Conservation (phyloP, 1,140 invertebrate species). For the Macrobrachium rosenbergii region DNA sequence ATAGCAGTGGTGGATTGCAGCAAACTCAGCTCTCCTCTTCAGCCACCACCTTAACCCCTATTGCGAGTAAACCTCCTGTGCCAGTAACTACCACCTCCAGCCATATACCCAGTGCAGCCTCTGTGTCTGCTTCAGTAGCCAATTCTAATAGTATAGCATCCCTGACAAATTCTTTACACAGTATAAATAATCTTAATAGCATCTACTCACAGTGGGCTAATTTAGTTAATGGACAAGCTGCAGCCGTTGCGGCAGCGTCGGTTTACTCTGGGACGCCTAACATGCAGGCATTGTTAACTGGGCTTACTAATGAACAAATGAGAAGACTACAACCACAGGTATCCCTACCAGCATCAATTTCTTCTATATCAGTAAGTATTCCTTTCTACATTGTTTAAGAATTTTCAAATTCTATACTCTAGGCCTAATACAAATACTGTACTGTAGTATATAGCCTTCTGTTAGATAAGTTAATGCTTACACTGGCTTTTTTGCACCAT, state of each 20-base stretch:
- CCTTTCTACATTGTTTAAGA: background rate
- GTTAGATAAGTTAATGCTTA: too few species aligned
- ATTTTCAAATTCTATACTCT: background rate
- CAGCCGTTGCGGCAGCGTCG: constrained; percentile 38
- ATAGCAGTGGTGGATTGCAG: constrained; percentile 39
- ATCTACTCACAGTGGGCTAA: constrained; percentile 62
- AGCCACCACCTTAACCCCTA: constrained; percentile 44
- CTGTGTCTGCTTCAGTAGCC: constrained; percentile 44
- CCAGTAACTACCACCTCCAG: constrained; percentile 43
- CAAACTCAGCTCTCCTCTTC: constrained; percentile 50
- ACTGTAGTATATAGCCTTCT: background rate
- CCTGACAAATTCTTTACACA: constrained; percentile 55
- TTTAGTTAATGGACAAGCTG: constrained; percentile 58
- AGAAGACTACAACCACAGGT: constrained; percentile 54
- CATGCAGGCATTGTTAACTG: constrained; percentile 61
- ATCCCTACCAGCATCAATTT: constrained; percentile 45
- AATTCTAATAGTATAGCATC: constrained; percentile 48
- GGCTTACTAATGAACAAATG: constrained; percentile 60
- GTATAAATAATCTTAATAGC: constrained; percentile 50
- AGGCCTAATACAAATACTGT: background rate
- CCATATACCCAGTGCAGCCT: constrained; percentile 43
- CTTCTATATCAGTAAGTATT: constrained; percentile 49
- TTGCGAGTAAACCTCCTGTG: constrained; percentile 53
- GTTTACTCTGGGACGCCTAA: constrained; percentile 51
- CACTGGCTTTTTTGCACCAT: too few species aligned